Evolutionary conservation across 2,113 vertebrate genomes (phyloP).

Genomic region (Hiodon tergisus): DNA sequence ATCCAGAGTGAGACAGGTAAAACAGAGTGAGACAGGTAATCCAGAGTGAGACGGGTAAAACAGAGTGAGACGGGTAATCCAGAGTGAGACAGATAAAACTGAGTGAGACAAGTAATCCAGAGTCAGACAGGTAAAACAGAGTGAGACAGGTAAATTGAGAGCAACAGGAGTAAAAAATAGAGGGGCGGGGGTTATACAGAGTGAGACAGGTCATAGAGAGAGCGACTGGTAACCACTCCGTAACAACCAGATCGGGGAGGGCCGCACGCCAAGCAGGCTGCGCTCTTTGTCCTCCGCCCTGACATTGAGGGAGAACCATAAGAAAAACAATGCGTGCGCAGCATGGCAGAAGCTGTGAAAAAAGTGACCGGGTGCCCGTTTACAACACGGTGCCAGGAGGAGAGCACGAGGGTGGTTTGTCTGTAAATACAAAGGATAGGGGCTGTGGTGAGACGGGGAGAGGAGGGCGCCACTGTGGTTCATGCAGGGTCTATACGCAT

Average conservation of each 20-base stretch:
- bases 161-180: neutral
- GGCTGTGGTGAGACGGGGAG: neutral
- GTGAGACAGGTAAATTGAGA: neutral
- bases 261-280: too few species aligned
- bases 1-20: too few species aligned
- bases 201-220: neutral
- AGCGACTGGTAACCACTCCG: too few species aligned
- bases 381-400: slow-evolving; percentile 12
- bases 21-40: too few species aligned
- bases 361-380: neutral
- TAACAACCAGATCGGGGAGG: too few species aligned
- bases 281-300: neutral
- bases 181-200: neutral
- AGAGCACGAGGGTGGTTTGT: neutral
- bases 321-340: neutral
- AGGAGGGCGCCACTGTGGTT: neutral
- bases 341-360: neutral
- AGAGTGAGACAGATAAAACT: too few species aligned
- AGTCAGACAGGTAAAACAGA: neutral
- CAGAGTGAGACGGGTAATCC: too few species aligned
- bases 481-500: neutral
- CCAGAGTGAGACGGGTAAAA: too few species aligned
- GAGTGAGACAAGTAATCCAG: too few species aligned
- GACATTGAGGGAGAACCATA: neutral
- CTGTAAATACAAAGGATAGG: slow-evolving; percentile 11